Evolutionary conservation across 1,140 invertebrate species (phyloP).

Genomic region (Tenebrio molitor): DNA sequence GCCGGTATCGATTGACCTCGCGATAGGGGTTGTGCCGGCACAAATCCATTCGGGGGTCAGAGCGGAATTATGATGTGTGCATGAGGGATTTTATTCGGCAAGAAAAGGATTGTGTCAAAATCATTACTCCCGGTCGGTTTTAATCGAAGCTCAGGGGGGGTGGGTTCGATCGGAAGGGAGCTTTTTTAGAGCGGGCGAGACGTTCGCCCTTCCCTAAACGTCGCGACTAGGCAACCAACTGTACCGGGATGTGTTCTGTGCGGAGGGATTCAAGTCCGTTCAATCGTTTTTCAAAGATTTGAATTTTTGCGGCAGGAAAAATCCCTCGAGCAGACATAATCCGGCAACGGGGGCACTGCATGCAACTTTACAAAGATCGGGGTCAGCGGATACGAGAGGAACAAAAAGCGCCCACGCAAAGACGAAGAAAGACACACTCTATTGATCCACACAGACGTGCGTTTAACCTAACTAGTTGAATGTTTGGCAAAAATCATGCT

Average conservation of each 20-base stretch:
- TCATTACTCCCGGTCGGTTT: too few species aligned
- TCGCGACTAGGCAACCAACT: background rate
- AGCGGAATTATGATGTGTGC: too few species aligned
- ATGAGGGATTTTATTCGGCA: too few species aligned
- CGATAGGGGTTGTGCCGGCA: background rate
- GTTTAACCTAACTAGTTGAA: constrained; percentile 40
- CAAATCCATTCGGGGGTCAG: too few species aligned
- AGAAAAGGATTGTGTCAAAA: too few species aligned
- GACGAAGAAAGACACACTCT: constrained; percentile 36
- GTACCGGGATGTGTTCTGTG: background rate
- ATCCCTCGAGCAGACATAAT: background rate
- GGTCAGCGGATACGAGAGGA: constrained; percentile 26
- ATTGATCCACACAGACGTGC: constrained; percentile 32
- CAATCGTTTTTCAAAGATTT: background rate
- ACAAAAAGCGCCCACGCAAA: constrained; percentile 38
- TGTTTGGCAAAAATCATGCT: background rate
- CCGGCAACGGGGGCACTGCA: constrained; percentile 1
- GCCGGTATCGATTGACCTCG: background rate
- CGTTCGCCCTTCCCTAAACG: background rate
- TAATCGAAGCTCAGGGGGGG: too few species aligned
- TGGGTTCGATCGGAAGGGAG: background rate
- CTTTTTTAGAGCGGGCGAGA: background rate
- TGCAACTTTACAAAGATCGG: constrained; percentile 27
- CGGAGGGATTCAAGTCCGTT: background rate
- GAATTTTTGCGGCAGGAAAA: background rate